A percentile compares a stretch with the other conserved stretches of the same genome.
Evolutionary conservation across 1,140 invertebrate species (phyloP).

Genomic region (Pollicipes pollicipes): DNA sequence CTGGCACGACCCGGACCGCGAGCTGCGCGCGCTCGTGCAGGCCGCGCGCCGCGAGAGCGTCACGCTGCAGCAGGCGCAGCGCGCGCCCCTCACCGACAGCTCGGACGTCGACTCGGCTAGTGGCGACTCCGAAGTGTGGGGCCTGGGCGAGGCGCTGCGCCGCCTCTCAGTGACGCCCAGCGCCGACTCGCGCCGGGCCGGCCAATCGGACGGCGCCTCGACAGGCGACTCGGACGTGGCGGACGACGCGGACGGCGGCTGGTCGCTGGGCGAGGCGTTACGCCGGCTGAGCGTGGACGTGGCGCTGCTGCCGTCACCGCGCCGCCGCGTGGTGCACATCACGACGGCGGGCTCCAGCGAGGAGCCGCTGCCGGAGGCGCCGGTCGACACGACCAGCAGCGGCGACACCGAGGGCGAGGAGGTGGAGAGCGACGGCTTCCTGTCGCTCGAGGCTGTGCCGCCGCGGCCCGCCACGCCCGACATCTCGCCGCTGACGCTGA

Average conservation of each 20-base stretch:
- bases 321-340: neutral
- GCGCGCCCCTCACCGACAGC: neutral
- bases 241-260: neutral
- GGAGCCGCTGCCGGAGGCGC: neutral
- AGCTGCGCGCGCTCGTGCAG: neutral
- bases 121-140: neutral
- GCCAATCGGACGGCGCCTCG: neutral
- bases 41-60: neutral
- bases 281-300: neutral
- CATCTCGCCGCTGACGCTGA: neutral
- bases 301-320: neutral
- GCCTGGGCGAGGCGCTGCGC: neutral
- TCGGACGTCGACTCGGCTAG: neutral
- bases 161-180: neutral
- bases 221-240: neutral
- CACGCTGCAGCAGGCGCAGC: neutral
- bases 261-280: neutral
- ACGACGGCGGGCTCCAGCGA: neutral
- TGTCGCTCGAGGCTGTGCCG: neutral
- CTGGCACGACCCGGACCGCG: neutral
- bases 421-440: neutral
- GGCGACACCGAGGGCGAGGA: neutral
- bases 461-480: neutral
- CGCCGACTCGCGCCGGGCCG: too few species aligned
- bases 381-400: neutral